Base-by-base conservation (phyloP, 37 sponge, comb jelly and placozoan species). In the Beroe ovata region DNA sequence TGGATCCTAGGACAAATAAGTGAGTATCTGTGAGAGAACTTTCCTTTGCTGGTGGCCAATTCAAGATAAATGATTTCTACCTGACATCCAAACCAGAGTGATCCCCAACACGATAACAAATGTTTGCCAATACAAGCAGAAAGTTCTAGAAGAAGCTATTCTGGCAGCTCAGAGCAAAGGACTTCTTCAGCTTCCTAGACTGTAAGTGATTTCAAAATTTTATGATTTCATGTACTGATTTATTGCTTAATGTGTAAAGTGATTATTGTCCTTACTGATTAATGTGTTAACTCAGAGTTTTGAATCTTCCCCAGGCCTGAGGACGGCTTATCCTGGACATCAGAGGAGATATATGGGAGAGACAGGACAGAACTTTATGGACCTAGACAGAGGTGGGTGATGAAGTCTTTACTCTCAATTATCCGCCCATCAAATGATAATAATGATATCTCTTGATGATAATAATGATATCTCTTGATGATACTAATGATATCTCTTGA, bases 81-180 rank as follows among this genome's bases (percentile, higher is more conserved):
- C n/a, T n/a, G n/a, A n/a, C n/a, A n/a, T n/a, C n/a, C n/a, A n/a
- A n/a, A n/a, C n/a, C 84, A 77, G 84, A 23, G 42, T 77, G 0
- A 11, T 77, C 20, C 54, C 84, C 16, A 35, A 36, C 28, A 40
- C 42, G 8, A 36, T 77, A 14, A 77, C 84, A 8, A 36, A 36
- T n/a, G 84, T 77, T 37, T 77, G 84, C 25, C 26, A 54, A 26
- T 77, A 77, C 54, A 77, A 77, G 54, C 84, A 77, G 23, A 33
- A 39, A 32, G 84, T 77, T 21, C 28, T 77, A 3, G 28, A 38
- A n/a, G 84, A 77, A 39, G 84, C 84, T 25, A 54, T 77, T 20
- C 14, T 2, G 0, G 11, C 22, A 40, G 84, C 84, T 40, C 84
- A 77, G 21, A 77, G 84, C 28, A 77, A 21, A 36, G 84, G 84